A percentile compares a stretch with the other conserved stretches of the same genome.
Evolutionary conservation across 2,113 vertebrate genomes (phyloP).

Genomic region (Morone chrysops): DNA sequence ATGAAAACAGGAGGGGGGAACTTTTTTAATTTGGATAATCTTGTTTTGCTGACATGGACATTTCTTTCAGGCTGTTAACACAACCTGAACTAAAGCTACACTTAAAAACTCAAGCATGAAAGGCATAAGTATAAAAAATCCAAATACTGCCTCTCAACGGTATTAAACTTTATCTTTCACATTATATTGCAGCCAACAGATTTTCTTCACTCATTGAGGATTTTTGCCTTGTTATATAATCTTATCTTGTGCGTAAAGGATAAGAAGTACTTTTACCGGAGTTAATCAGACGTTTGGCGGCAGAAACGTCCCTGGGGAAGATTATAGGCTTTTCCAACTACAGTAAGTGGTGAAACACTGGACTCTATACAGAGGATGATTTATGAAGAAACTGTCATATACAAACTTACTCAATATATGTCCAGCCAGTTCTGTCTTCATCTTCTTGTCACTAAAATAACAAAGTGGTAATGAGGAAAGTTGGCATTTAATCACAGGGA

Average conservation of each 20-base stretch:
- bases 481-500: not conserved
- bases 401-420: not conserved
- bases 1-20: constrained; percentile 3
- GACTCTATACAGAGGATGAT: constrained; percentile 7
- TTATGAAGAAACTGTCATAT: not conserved
- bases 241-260: constrained; percentile 1
- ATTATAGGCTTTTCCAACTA: constrained; percentile 23
- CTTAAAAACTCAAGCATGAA: not conserved
- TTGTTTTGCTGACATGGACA: constrained; percentile 26
- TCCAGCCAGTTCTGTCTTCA: not conserved
- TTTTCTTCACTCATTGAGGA: not conserved
- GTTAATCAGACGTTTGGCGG: constrained; percentile 16
- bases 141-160: not conserved
- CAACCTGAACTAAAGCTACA: not conserved
- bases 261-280: not conserved
- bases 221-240: not conserved
- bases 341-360: constrained; percentile 14
- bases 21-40: constrained; percentile 23
- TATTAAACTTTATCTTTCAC: not conserved
- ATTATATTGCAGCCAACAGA: not conserved
- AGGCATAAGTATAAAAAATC: no score
- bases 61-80: not conserved
- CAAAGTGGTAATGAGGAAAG: constrained; percentile 2
- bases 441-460: not conserved
- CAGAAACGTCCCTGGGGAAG: not conserved